These are phyloP conservation scores for Varanus komodoensis DNA, from an alignment of 2,113 vertebrate species.

Conservation along the genomic window DNA sequence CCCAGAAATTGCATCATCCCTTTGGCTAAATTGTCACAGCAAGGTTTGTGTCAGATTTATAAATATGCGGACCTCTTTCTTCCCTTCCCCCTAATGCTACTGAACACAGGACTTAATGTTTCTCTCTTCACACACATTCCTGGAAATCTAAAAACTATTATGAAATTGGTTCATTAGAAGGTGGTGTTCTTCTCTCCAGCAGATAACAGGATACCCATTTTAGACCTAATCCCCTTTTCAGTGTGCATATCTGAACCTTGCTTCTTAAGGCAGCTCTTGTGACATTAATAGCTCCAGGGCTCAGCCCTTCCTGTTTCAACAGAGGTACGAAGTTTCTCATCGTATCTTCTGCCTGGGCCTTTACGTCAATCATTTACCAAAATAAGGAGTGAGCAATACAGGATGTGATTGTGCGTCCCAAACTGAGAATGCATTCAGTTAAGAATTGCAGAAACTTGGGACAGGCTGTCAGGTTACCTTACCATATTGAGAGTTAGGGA, in stretches of 20 bases:
- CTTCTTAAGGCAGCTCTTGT: conserved; percentile 13
- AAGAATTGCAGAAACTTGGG: neutral
- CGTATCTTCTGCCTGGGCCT: conserved; percentile 44
- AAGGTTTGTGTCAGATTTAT: neutral
- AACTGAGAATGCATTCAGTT: neutral
- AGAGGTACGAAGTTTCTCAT: conserved; percentile 37
- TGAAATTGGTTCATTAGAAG: neutral
- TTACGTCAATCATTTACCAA: conserved; percentile 51
- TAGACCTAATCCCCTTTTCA: neutral
- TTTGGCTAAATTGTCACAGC: neutral
- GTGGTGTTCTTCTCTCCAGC: neutral
- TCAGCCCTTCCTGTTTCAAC: conserved; percentile 8
- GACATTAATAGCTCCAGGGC: conserved; percentile 17
- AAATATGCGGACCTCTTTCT: neutral
- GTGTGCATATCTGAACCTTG: neutral
- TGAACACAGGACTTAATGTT: neutral
- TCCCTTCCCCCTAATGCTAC: neutral
- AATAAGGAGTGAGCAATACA: conserved; percentile 41
- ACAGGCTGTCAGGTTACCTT: too few species aligned
- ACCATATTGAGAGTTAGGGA: neutral
- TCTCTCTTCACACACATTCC: neutral
- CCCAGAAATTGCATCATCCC: neutral
- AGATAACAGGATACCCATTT: too few species aligned
- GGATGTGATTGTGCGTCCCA: neutral
- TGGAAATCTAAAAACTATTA: neutral